Evolutionary conservation across 2,888 invertebrate genomes (phyloP), one percentile per base, ranked within the genome.

Genomic region (Agrilus mali): DNA sequence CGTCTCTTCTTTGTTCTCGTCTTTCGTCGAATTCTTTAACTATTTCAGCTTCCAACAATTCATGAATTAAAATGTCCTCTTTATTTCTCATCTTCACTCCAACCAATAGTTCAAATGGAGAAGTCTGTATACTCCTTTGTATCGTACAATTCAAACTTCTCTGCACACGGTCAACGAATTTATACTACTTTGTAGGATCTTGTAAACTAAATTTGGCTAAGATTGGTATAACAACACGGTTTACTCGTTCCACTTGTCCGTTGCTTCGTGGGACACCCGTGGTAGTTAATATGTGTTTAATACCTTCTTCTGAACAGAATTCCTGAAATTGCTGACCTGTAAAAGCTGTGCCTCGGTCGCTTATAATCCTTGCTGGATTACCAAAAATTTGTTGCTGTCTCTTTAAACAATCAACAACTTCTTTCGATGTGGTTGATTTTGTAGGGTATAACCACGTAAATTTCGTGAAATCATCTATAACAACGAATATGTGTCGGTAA

Each of bases 381-480:
- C 47, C 50, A 33, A 54, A 53, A 12, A 44, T 22, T 2, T n/a
- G 14, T 33, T 42, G 17, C 32, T 56, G 56, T 13, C 16, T 47
- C 38, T 40, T 40, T 14, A 58, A 37, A 7, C 42, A 39, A n/a
- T 44, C 38, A 8, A 58, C 43, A 2, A 53, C 52, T 41, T 57
- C 56, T 14, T 50, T 48, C 0, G 54, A 32, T 44, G 2, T 56
- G 59, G 15, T 50, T 40, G 1, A 43, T 38, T 43, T n/a, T n/a
- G n/a, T n/a, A n/a, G n/a, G n/a, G n/a, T n/a, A n/a, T n/a, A n/a
- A n/a, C n/a, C n/a, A n/a, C n/a, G n/a, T n/a, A n/a, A n/a, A n/a
- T n/a, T n/a, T n/a, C n/a, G n/a, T n/a, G n/a, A n/a, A n/a, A n/a
- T n/a, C n/a, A n/a, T n/a, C n/a, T n/a, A n/a, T n/a, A n/a, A n/a